Conservation (phyloP, 2,113 vertebrate genomes). For the Seriola dumerili region DNA sequence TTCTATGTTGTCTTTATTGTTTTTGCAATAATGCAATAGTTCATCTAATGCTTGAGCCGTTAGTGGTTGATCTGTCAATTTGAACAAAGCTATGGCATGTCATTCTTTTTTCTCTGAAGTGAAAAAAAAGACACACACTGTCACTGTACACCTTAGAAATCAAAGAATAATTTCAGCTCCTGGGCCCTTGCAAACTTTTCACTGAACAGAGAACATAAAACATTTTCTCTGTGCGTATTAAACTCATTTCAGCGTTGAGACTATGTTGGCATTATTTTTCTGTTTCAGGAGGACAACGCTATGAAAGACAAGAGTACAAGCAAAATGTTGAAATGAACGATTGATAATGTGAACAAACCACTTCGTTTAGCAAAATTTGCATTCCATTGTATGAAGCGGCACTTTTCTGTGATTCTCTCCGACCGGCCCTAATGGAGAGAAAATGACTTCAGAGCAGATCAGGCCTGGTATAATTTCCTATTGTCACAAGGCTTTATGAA, state of each 20-base stretch:
- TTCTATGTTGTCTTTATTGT: neutral
- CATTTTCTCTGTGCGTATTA: conserved; percentile 13
- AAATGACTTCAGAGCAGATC: conserved; percentile 81
- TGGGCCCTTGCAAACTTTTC: conserved; percentile 12
- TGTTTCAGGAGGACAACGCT: conserved; percentile 7
- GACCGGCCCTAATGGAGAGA: conserved; percentile 83
- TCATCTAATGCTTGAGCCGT: conserved; percentile 1
- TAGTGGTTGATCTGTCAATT: neutral
- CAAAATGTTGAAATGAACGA: conserved; percentile 44
- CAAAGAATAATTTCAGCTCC: conserved; percentile 8
- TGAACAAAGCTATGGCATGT: neutral
- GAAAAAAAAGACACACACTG: neutral
- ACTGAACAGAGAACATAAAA: neutral
- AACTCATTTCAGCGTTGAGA: neutral
- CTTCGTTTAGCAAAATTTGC: conserved; percentile 57
- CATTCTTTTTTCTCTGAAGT: neutral
- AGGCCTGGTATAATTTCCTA: conserved; percentile 78
- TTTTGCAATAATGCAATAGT: neutral
- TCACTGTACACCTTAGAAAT: conserved; percentile 17
- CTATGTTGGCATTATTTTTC: neutral
- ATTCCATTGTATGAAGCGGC: conserved; percentile 73
- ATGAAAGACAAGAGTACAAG: conserved; percentile 14
- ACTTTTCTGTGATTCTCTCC: conserved; percentile 81
- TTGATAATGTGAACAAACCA: conserved; percentile 54
- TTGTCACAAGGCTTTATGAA: conserved; percentile 77